phyloP scores from a whole-genome alignment of 2,888 invertebrate genomes.

The Nemotelus nigrinus region DNA sequence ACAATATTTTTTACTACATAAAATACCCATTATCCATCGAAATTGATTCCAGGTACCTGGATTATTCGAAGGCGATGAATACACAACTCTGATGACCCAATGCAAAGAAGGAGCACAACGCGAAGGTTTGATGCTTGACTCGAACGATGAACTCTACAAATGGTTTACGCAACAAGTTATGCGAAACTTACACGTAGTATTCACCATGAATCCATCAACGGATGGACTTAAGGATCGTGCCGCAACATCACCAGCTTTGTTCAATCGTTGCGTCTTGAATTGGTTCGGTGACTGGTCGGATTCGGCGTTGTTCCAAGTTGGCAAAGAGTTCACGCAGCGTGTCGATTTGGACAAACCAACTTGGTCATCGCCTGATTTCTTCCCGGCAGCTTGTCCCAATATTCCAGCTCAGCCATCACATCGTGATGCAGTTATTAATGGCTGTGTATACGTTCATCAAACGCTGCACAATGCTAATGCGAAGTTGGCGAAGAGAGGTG shows the following conservation, averaged over 20 bases:
- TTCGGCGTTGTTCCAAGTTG: constrained; percentile 93
- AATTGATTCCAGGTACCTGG: constrained; percentile 75
- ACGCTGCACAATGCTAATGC: constrained; percentile 95
- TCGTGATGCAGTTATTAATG: constrained; percentile 97
- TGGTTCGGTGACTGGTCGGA: constrained; percentile 99
- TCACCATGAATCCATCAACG: constrained; percentile 99
- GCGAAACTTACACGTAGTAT: constrained; percentile 98
- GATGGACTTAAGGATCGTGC: constrained; percentile 98
- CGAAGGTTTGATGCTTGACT: constrained; percentile 98
- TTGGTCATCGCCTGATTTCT: constrained; percentile 89
- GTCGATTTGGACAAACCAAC: constrained; percentile 90
- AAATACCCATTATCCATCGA: too few relatives aligned
- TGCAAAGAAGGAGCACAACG: constrained; percentile 99
- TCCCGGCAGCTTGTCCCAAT: constrained; percentile 86
- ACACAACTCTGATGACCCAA: constrained; percentile 98
- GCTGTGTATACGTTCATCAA: constrained; percentile 97
- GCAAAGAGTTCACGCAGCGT: constrained; percentile 94
- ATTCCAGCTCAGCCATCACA: constrained; percentile 81
- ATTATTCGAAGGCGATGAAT: constrained; percentile 95
- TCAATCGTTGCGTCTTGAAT: constrained; percentile 98
- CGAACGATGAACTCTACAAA: constrained; percentile 98
- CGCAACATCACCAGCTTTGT: constrained; percentile 97
- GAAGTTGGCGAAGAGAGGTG: constrained; percentile 88
- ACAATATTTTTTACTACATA: too few relatives aligned
- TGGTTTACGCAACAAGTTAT: constrained; percentile 99